Base-by-base conservation (phyloP, 1,140 invertebrate genomes). In the Spodoptera frugiperda region DNA sequence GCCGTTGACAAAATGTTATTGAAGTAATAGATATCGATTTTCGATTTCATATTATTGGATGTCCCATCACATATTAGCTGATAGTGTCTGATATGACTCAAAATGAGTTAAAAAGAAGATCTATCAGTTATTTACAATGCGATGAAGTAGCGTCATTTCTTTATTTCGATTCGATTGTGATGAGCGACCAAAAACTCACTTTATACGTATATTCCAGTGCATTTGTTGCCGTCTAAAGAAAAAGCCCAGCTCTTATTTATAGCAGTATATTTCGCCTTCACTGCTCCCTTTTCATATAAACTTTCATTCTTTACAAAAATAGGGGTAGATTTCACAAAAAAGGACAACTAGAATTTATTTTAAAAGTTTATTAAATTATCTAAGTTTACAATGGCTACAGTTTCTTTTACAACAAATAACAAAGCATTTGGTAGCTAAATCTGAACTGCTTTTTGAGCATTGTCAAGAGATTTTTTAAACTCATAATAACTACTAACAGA, bases 81-180 rank as follows among this genome's bases (percentile, higher is more conserved):
- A 83, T 76, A 77, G 82, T 73, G 71, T 78, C 72, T 70, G 77
- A 85, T 80, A 79, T 80, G 76, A 81, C 73, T 79, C 77, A 53
- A 82, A 83, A 81, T 78, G 80, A 82, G 67, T 82, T 71, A 82
- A 79, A 84, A 81, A 81, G 78, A 78, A 81, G 77, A 84, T 82
- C 84, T 77, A 51, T 33, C 59, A 79, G 73, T 83, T 87, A 87
- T 87, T 87, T 89, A 88, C 79, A 86, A 87, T 68, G 84, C 80
- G 84, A 86, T 85, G 88, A 87, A 76, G 68, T 85, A 78, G 88
- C 87, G 83, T 78, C 76, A 81, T 84, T 86, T 84, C 81, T 89
- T 88, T 87, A 91, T 86, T 83, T 84, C 63, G 78, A 81, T 84
- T 79, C 85, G 78, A 86, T 89, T 80, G 83, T 84, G 81, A 86